These are phyloP conservation scores for Medauroidea extradentata DNA, from an alignment of 1,140 invertebrate species.

Conservation along the genomic window DNA sequence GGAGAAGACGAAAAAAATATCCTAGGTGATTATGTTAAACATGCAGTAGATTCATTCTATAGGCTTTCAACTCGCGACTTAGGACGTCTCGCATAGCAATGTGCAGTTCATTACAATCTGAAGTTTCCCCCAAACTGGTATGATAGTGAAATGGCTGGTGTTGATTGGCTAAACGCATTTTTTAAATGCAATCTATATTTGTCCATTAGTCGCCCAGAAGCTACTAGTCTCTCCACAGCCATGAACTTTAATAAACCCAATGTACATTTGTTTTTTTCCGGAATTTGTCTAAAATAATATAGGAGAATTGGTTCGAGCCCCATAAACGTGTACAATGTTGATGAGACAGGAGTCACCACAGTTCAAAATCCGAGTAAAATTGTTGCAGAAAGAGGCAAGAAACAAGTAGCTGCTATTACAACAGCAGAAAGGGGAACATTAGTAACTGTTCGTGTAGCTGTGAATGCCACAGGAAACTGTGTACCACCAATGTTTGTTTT, in stretches of 20 bases:
- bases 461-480: constrained; percentile 38
- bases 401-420: constrained; percentile 43
- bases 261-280: constrained; percentile 38
- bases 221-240: constrained; percentile 39
- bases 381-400: constrained; percentile 32
- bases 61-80: no score
- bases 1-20: no score
- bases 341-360: constrained; percentile 35
- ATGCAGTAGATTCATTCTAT: no score
- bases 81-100: no score
- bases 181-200: constrained; percentile 36
- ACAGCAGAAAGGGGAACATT: constrained; percentile 43
- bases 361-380: constrained; percentile 13
- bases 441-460: constrained; percentile 39
- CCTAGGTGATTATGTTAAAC: no score
- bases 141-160: constrained; percentile 32
- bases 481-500: constrained; percentile 45
- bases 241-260: constrained; percentile 45
- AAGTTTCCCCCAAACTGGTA: constrained; percentile 16
- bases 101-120: no score
- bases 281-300: constrained; percentile 33
- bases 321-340: constrained; percentile 35
- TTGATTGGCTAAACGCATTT: constrained; percentile 39
- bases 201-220: constrained; percentile 39
- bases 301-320: no score